phyloP scores from a whole-genome alignment of 2,888 invertebrate species.

The Heliconius sara region DNA sequence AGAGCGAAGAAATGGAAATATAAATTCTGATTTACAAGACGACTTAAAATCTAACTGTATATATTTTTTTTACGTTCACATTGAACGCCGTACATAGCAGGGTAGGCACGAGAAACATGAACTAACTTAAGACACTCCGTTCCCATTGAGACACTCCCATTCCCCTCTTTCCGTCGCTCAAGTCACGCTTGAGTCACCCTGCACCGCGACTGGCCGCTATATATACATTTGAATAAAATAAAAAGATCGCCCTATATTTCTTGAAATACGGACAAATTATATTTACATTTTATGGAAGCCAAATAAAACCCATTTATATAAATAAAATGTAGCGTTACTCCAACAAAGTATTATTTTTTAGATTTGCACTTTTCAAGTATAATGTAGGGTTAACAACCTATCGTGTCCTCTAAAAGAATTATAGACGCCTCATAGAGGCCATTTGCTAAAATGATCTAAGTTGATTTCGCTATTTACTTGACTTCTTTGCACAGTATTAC shows the following conservation, averaged over 20 bases:
- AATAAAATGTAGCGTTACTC: neutral
- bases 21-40: too few species aligned
- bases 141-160: too few species aligned
- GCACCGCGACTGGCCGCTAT: too few species aligned
- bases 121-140: too few species aligned
- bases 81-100: too few species aligned
- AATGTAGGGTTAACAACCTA: slow-evolving; percentile 67
- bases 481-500: slow-evolving; percentile 52
- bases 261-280: neutral
- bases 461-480: slow-evolving; percentile 61
- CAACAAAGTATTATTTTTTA: neutral
- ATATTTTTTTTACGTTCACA: too few species aligned
- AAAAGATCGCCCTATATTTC: neutral
- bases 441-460: slow-evolving; percentile 58
- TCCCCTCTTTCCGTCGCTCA: too few species aligned
- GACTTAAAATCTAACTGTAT: neutral
- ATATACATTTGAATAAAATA: too few species aligned
- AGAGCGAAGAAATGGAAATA: too few species aligned
- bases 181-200: too few species aligned
- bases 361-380: neutral
- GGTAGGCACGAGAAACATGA: too few species aligned
- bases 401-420: slow-evolving; percentile 71
- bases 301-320: neutral
- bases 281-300: neutral
- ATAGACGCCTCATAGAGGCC: slow-evolving; percentile 65